Evolutionary conservation across 2,113 vertebrate genomes (phyloP).

Genomic region (Prochilodus magdalenae): DNA sequence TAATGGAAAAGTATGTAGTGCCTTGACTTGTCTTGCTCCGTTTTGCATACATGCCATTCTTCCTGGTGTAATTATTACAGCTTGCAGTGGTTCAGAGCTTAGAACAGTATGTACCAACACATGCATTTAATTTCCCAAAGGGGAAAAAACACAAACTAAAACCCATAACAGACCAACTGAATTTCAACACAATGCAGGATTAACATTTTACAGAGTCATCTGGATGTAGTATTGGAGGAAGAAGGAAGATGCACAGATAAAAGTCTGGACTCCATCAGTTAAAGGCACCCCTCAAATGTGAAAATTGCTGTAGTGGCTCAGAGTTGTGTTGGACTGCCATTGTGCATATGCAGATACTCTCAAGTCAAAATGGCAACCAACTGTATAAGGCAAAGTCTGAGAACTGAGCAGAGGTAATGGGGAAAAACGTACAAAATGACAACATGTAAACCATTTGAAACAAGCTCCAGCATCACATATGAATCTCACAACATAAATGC

Average conservation of each 20-base stretch:
- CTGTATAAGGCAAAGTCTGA: slow-evolving; percentile 54
- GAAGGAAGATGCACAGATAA: slow-evolving; percentile 35
- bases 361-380: slow-evolving; percentile 40
- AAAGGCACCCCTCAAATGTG: slow-evolving; percentile 51
- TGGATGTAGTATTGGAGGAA: slow-evolving; percentile 7
- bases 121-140: slow-evolving; percentile 36
- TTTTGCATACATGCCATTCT: background rate
- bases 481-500: background rate
- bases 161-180: slow-evolving; percentile 1
- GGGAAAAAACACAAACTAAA: background rate
- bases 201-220: slow-evolving; percentile 10
- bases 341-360: slow-evolving; percentile 23
- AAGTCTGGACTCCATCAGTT: slow-evolving; percentile 44
- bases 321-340: slow-evolving; percentile 39
- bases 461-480: slow-evolving; percentile 20
- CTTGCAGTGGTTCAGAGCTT: slow-evolving; percentile 36
- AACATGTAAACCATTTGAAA: background rate
- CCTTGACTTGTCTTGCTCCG: slow-evolving; percentile 5
- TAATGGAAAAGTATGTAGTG: slow-evolving; percentile 24
- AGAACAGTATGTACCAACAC: slow-evolving; percentile 40
- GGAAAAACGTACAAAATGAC: background rate
- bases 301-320: slow-evolving; percentile 17
- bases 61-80: background rate
- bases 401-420: slow-evolving; percentile 28
- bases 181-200: background rate